A percentile compares a stretch with the other conserved stretches of the same genome.
These are phyloP conservation scores for Pegea sp. DNA, from an alignment of 23 tunicate genomes.

Conservation along the genomic window DNA sequence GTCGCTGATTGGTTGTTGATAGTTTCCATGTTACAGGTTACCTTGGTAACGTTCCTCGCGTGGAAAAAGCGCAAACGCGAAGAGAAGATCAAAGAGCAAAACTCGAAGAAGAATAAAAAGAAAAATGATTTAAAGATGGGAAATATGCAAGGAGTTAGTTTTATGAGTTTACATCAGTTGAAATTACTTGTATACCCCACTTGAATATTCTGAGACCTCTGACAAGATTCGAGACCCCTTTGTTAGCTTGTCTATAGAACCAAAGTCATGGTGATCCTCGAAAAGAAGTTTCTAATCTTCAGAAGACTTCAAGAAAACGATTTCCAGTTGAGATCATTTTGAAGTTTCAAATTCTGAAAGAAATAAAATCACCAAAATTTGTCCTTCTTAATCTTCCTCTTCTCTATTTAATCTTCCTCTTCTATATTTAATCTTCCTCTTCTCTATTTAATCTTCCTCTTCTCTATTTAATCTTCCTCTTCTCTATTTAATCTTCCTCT, in stretches of 20 bases:
- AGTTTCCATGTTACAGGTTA: constrained; percentile 19
- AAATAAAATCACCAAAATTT: too few relatives aligned
- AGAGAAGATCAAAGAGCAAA: constrained; percentile 58
- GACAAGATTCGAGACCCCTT: too few relatives aligned
- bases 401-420: background rate
- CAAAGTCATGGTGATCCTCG: too few relatives aligned
- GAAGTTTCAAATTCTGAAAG: too few relatives aligned
- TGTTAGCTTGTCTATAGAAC: too few relatives aligned
- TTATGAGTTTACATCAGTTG: too few relatives aligned
- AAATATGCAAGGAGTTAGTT: too few relatives aligned
- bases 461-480: background rate
- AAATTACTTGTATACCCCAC: background rate
- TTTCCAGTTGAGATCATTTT: too few relatives aligned
- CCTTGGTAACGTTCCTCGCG: constrained; percentile 59
- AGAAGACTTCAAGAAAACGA: too few relatives aligned
- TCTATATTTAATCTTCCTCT: background rate
- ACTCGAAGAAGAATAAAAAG: constrained; percentile 50
- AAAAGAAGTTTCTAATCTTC: too few relatives aligned
- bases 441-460: background rate
- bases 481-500: background rate
- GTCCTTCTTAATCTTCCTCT: background rate
- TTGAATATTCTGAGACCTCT: background rate
- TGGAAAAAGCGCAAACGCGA: constrained; percentile 89
- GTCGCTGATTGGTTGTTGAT: background rate
- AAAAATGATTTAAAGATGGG: constrained; percentile 65